phyloP scores from a whole-genome alignment of 2,797 vertebrate species.

The Myripristis jacobus region DNA sequence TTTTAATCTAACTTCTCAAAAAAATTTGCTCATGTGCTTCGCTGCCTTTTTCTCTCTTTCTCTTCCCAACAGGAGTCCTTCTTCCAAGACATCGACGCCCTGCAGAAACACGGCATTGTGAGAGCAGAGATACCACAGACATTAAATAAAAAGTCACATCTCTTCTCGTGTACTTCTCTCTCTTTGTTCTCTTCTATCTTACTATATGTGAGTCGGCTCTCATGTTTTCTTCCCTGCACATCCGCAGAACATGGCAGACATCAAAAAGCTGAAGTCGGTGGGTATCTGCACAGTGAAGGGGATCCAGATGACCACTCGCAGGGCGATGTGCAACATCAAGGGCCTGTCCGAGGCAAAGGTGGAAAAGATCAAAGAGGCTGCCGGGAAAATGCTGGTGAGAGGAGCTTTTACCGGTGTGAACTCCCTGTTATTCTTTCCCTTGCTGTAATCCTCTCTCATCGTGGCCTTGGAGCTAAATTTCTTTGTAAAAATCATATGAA shows the following conservation, averaged over 20 bases:
- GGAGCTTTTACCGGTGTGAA: accelerated
- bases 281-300: slow-evolving; percentile 98
- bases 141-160: background rate
- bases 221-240: background rate
- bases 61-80: slow-evolving; percentile 88
- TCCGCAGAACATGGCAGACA: slow-evolving; percentile 93
- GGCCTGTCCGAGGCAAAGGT: slow-evolving; percentile 98
- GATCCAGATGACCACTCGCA: slow-evolving; percentile 97
- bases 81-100: slow-evolving; percentile 96
- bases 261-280: slow-evolving; percentile 96
- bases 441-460: background rate
- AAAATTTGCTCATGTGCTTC: background rate
- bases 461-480: background rate
- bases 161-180: background rate
- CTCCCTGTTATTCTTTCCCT: background rate
- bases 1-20: background rate
- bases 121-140: slow-evolving; percentile 73
- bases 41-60: slow-evolving; percentile 5
- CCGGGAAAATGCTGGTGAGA: slow-evolving; percentile 94
- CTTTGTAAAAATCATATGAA: background rate
- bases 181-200: background rate
- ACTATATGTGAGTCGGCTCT: no score
- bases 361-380: slow-evolving; percentile 99
- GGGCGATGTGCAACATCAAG: slow-evolving; percentile 94
- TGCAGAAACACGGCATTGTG: slow-evolving; percentile 98